Base-by-base conservation (phyloP, 2,888 invertebrate species). In the Diploptera punctata region DNA sequence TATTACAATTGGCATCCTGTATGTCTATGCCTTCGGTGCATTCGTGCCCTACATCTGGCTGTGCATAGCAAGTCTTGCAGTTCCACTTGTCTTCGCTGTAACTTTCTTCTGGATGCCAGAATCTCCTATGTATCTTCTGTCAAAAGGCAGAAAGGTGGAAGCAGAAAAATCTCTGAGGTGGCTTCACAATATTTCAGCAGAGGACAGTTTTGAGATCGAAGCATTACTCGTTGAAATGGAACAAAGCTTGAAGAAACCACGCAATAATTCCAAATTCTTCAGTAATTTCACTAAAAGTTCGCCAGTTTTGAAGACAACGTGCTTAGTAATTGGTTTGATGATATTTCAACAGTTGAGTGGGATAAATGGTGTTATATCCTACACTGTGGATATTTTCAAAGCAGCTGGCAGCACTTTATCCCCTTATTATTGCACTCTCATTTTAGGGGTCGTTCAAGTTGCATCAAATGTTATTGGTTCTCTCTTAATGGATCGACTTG, bases 401-500 rank as follows among this genome's bases (percentile, higher is more conserved):
- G 60, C 77, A n/a, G 76, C 75, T 2, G 75, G 73, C 26, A 71
- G 70, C 73, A 82, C 87, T n/a, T 82, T 94, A 72, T 82, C 87
- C 13, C 81, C 90, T 0, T 85, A 87, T 3, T 26, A 77, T 26
- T 31, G 69, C 3, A 80, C 81, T 5, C 81, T 84, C 13, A 75
- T 82, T 10, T 79, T 85, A 18, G 84, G 83, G 0, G 76, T 77
- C 0, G 82, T 84, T 1, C 71, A 71, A 43, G 67, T 67, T 5
- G 78, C 89, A 0, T 90, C 91, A 79, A 91, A 93, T 0, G 87
- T 88, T 49, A 81, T 87, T 0, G 90, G 93, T 0, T 89, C 92
- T 0, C 77, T 91, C 18, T 82, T 94, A 0, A 89, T 95, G 7
- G 97, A 97, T 76, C 89, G 88, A 72, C 92, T 92, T 10, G 95